Percentiles rank a stretch among this genome's conserved stretches.
Conservation (phyloP, 1,140 invertebrate species). For the Carcinoscorpius rotundicauda region DNA sequence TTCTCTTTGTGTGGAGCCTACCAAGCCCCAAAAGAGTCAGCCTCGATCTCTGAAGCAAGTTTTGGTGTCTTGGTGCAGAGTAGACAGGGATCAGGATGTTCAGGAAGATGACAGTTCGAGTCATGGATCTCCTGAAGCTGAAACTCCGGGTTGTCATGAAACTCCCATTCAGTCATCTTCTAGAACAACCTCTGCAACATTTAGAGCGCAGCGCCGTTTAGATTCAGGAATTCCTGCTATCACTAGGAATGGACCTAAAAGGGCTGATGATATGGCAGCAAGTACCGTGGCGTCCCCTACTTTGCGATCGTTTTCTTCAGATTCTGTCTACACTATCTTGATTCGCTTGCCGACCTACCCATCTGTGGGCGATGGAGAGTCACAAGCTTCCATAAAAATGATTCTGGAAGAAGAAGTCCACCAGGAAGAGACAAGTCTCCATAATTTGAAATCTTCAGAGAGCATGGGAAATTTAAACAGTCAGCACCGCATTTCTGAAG, state of each 20-base stretch:
- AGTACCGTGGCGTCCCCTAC: neutral
- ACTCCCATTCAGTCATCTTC: conserved; percentile 47
- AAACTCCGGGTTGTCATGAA: conserved; percentile 68
- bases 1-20: neutral
- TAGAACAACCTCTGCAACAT: conserved; percentile 26
- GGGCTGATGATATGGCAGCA: too few species aligned
- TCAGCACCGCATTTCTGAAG: conserved; percentile 27
- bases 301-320: conserved; percentile 12
- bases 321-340: conserved; percentile 69
- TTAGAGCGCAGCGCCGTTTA: conserved; percentile 34
- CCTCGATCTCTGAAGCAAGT: conserved; percentile 49
- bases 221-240: conserved; percentile 7
- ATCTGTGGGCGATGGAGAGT: conserved; percentile 33
- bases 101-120: conserved; percentile 26
- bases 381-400: conserved; percentile 65
- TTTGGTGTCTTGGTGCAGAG: conserved; percentile 44
- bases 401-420: conserved; percentile 47
- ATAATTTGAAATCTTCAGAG: conserved; percentile 13
- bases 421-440: conserved; percentile 3
- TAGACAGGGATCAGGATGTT: conserved; percentile 28
- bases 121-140: conserved; percentile 20
- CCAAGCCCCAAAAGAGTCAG: conserved; percentile 34
- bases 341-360: conserved; percentile 57
- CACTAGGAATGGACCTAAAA: conserved; percentile 2
- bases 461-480: conserved; percentile 53